Percentiles rank a stretch among this genome's conserved stretches.
Conservation (phyloP, 2,113 vertebrate genomes). For the Noctilio leporinus region DNA sequence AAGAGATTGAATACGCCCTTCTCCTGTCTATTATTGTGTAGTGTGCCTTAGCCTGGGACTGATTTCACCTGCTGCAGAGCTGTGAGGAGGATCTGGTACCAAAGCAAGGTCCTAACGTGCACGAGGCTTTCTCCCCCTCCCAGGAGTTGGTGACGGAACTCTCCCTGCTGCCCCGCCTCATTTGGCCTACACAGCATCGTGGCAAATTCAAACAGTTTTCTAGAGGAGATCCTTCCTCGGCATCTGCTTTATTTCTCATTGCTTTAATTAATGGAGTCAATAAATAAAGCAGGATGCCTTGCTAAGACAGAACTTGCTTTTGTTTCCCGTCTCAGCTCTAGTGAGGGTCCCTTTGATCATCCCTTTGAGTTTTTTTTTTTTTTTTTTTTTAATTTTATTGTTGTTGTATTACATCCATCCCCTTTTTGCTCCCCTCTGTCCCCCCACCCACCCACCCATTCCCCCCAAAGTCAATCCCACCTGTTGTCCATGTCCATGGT, state of each 20-base stretch:
- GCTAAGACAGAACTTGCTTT: neutral
- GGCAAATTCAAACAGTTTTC: neutral
- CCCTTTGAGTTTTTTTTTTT: too few relatives aligned
- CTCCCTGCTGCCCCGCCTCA: neutral
- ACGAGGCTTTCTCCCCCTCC: neutral
- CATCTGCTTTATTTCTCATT: conserved; percentile 32
- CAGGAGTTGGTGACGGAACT: neutral
- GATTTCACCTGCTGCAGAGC: neutral
- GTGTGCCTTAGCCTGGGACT: neutral
- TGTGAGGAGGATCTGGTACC: neutral
- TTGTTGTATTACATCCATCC: too few relatives aligned
- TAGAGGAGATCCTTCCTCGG: neutral
- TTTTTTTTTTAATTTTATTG: too few relatives aligned
- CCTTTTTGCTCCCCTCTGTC: too few relatives aligned
- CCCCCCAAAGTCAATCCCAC: too few relatives aligned
- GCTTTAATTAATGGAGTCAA: conserved; percentile 36
- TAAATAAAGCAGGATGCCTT: conserved; percentile 25
- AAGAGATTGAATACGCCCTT: neutral
- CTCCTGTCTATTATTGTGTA: neutral
- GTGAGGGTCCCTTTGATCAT: neutral
- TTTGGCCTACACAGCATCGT: neutral
- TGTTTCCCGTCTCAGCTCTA: neutral
- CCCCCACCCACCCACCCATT: too few relatives aligned
- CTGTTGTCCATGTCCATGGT: too few relatives aligned
- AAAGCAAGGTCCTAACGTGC: neutral